A percentile compares a stretch with the other conserved stretches of the same genome.
These are phyloP conservation scores for Dolichoris vasculosae DNA, from an alignment of 1,140 invertebrate species.

Conservation along the genomic window DNA sequence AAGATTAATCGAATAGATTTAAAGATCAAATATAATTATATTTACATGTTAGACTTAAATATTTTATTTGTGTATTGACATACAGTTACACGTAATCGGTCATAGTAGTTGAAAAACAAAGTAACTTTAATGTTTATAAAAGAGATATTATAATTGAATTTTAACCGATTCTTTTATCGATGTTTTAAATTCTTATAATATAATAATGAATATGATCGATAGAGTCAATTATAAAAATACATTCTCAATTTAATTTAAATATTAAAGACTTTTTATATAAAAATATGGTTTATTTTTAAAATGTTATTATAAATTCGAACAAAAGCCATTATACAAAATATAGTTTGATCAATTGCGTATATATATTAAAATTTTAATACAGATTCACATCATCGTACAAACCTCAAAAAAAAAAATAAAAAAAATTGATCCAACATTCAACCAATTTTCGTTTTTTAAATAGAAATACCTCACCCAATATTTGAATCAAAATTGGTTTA, in stretches of 20 bases:
- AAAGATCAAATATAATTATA: not conserved
- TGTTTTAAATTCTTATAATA: not conserved
- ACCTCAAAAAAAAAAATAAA: not conserved
- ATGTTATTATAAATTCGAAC: not conserved
- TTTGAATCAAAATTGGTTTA: not conserved
- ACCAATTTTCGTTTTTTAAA: not conserved
- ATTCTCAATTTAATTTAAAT: not conserved
- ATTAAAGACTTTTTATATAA: not conserved
- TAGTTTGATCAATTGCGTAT: not conserved
- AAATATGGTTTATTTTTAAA: not conserved
- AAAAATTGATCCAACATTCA: not conserved
- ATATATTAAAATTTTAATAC: not conserved
- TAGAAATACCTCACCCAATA: not conserved
- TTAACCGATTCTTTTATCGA: not conserved
- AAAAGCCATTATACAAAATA: not conserved
- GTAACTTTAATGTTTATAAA: not conserved
- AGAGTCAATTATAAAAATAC: not conserved
- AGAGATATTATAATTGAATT: not conserved
- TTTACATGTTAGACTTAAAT: not conserved
- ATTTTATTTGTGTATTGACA: not conserved
- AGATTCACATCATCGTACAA: not conserved
- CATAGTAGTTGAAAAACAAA: not conserved
- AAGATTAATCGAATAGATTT: conserved; percentile 18
- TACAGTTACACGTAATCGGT: not conserved
- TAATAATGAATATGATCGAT: not conserved